These are phyloP conservation scores for Drosophila ustulata DNA, from an alignment of 2,888 invertebrate species.

Conservation along the genomic window DNA sequence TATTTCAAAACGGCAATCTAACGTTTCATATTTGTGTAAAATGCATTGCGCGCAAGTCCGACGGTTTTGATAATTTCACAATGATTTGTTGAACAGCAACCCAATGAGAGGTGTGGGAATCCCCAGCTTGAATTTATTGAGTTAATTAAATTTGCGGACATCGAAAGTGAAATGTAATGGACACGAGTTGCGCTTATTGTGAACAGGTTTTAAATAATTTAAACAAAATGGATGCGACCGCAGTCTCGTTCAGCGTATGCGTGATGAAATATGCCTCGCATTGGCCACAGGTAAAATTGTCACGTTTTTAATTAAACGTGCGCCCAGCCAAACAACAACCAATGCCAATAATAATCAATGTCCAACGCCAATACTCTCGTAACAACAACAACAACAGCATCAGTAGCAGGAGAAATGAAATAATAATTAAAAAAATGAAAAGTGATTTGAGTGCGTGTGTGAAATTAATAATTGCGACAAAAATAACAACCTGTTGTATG, in stretches of 20 bases:
- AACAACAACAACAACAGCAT: slow-evolving; percentile 24
- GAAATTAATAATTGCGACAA: slow-evolving; percentile 51
- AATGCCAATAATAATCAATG: slow-evolving; percentile 64
- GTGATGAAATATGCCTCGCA: slow-evolving; percentile 64
- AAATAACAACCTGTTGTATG: slow-evolving; percentile 60
- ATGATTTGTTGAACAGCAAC: neutral
- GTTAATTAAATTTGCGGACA: slow-evolving; percentile 72
- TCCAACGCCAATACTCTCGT: slow-evolving; percentile 26
- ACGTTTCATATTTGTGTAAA: neutral
- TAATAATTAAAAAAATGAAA: slow-evolving; percentile 66
- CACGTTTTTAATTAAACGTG: slow-evolving; percentile 78
- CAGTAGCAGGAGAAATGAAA: slow-evolving; percentile 47
- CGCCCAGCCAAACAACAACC: slow-evolving; percentile 33
- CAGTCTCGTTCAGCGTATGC: slow-evolving; percentile 47
- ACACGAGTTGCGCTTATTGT: slow-evolving; percentile 51
- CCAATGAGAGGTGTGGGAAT: neutral
- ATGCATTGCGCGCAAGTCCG: neutral
- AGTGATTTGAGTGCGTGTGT: slow-evolving; percentile 64
- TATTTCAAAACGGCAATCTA: neutral
- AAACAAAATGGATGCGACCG: slow-evolving; percentile 47
- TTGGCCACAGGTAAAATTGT: slow-evolving; percentile 75
- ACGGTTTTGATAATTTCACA: neutral
- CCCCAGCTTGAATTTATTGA: slow-evolving; percentile 38
- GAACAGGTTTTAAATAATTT: slow-evolving; percentile 70
- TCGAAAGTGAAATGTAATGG: slow-evolving; percentile 69